Evolutionary conservation across 2,113 vertebrate species (phyloP), one percentile per base, ranked within the genome.

Genomic region (Fregata magnificens): DNA sequence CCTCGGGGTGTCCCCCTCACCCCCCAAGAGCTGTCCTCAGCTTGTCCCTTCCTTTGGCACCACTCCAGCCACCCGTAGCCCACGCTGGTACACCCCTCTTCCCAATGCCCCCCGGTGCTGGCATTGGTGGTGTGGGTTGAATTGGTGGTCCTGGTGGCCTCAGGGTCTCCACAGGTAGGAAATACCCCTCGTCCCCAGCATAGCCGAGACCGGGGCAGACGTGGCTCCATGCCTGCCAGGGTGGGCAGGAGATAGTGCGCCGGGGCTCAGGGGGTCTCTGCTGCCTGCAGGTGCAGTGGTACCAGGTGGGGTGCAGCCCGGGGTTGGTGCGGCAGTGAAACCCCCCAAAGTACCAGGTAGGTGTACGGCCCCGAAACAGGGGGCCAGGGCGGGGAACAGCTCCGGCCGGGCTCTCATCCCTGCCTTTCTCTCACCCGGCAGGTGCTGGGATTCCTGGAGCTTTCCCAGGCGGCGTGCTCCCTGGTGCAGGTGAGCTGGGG

Each of bases 311-410:
- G 96, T 95, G 45, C 97, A 97, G 91, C 97, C 96, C 2, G 98
- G 98, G 82, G 94, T 96, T 10, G 98, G 98, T 2, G 96, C 96
- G 1, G 98, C 82, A 78, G 98, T 2, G 49, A 98, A 99, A 42
- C 97, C 98, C 40, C 98, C 98, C 50, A 98, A 99, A 97, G 89
- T 99, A 84, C 98, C 98, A 32, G 98, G 98, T 99, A 93, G 73
- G 97, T 59, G 62, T 17, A 11, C 4, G 7, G 67, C 49, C 59
- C 59, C 22, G 1, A 13, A 22, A 58, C 34, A 2, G 5, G 11
- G 15, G 24, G 67, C 74, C 24, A 2, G 80, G 69, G 58, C 1
- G 71, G 77, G 87, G 67, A 61, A 13, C 1, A 10, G 15, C 18
- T 59, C 56, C 2, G 2, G 2, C 16, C 0, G 2, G 28, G 6